Conservation (phyloP, 2,113 vertebrate species). For the Zeus faber region DNA sequence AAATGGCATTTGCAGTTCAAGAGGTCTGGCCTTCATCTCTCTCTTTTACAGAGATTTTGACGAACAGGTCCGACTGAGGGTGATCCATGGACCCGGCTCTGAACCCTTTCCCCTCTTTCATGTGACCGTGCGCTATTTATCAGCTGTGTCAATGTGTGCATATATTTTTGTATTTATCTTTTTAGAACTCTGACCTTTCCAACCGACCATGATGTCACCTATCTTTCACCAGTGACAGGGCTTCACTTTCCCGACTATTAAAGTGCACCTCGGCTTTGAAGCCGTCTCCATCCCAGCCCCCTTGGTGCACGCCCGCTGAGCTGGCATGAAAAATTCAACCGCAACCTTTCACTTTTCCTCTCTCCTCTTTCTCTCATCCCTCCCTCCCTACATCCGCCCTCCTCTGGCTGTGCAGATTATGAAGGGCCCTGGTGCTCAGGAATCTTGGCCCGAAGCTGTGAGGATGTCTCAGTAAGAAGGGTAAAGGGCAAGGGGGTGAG, state of each 20-base stretch:
- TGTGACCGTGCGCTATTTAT: not conserved
- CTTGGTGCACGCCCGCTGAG: slow-evolving; percentile 38
- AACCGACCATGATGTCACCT: no score
- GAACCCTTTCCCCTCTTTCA: not conserved
- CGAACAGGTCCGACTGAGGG: not conserved
- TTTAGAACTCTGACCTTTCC: no score
- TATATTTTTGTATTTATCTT: not conserved
- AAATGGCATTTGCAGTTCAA: slow-evolving; percentile 21
- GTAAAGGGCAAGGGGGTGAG: slow-evolving; percentile 11
- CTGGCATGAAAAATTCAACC: slow-evolving; percentile 74
- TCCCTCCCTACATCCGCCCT: no score
- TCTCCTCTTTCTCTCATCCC: slow-evolving; percentile 8
- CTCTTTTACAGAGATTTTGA: slow-evolving; percentile 16
- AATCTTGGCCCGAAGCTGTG: slow-evolving; percentile 44
- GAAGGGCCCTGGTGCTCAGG: slow-evolving; percentile 48
- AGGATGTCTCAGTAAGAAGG: slow-evolving; percentile 38
- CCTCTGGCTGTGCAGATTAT: no score
- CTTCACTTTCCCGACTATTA: slow-evolving; percentile 30
- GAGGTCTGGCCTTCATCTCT: slow-evolving; percentile 20
- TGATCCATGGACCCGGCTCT: not conserved
- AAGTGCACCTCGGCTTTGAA: slow-evolving; percentile 41
- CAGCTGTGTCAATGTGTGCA: not conserved
- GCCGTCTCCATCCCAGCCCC: slow-evolving; percentile 1
- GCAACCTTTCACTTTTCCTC: slow-evolving; percentile 60
- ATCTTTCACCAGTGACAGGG: not conserved